Conservation (phyloP, 2,797 vertebrate species). For the Myripristis jacobus region DNA sequence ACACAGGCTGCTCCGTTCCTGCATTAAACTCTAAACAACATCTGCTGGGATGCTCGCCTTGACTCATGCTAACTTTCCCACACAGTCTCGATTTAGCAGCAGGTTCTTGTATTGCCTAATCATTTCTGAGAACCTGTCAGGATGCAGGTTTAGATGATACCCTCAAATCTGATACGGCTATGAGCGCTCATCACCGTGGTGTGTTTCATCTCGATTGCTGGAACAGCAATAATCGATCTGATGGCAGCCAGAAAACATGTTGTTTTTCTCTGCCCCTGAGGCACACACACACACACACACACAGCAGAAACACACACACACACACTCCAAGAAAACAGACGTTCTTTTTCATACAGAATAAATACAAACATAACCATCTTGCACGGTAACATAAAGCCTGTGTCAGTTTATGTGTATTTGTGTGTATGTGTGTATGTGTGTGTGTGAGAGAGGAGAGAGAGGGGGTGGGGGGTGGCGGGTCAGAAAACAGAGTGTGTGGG, state of each 20-base stretch:
- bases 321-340: conserved; percentile 54
- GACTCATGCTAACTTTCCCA: conserved; percentile 26
- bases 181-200: conserved; percentile 51
- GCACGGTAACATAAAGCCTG: too few relatives aligned
- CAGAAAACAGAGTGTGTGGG: too few relatives aligned
- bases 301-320: conserved; percentile 42
- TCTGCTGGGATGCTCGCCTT: conserved; percentile 9
- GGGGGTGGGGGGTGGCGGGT: too few relatives aligned
- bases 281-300: too few relatives aligned
- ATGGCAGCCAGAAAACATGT: conserved; percentile 66
- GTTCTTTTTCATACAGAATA: conserved; percentile 40
- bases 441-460: too few relatives aligned
- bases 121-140: conserved; percentile 34
- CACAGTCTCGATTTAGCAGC: conserved; percentile 5
- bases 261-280: conserved; percentile 61
- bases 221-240: conserved; percentile 66
- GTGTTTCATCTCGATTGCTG: conserved; percentile 60
- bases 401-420: too few relatives aligned
- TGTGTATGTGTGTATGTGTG: background rate
- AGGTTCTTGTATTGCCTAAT: conserved; percentile 1
- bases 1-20: conserved; percentile 17
- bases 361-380: conserved; percentile 25
- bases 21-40: conserved; percentile 30
- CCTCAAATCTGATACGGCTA: conserved; percentile 38
- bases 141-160: conserved; percentile 37